Evolutionary conservation across 1,140 invertebrate genomes (phyloP).

Genomic region (Hylaeus volcanicus): DNA sequence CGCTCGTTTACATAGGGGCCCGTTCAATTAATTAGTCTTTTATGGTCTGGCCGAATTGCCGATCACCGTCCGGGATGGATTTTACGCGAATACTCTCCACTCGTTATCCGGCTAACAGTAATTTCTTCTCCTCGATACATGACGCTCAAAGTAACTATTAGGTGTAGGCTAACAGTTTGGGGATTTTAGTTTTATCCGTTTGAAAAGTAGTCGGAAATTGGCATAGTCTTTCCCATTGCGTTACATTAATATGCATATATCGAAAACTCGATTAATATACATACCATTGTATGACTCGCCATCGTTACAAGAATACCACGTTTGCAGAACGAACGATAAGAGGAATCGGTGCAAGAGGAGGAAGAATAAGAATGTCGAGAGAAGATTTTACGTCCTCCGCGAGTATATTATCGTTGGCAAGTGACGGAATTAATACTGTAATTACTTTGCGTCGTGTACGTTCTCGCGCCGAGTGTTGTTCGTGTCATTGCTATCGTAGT

Average conservation of each 20-base stretch:
- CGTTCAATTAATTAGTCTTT: constrained; percentile 60
- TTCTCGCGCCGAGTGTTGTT: background rate
- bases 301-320: no score
- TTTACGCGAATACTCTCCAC: constrained; percentile 21
- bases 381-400: background rate
- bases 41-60: constrained; percentile 34
- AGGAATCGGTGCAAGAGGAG: no score
- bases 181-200: no score
- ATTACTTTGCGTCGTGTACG: no score
- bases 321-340: no score
- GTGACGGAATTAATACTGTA: background rate
- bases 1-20: constrained; percentile 45
- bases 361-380: background rate
- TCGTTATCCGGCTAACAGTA: constrained; percentile 27
- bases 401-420: background rate
- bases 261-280: no score
- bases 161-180: background rate
- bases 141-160: background rate
- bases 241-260: no score
- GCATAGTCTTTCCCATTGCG: no score
- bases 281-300: no score
- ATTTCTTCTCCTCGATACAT: constrained; percentile 1
- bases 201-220: no score
- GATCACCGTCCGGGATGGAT: constrained; percentile 33
- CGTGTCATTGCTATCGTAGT: background rate